phyloP scores from a whole-genome alignment of 2,113 vertebrate genomes.

The Indicator maculatus region DNA sequence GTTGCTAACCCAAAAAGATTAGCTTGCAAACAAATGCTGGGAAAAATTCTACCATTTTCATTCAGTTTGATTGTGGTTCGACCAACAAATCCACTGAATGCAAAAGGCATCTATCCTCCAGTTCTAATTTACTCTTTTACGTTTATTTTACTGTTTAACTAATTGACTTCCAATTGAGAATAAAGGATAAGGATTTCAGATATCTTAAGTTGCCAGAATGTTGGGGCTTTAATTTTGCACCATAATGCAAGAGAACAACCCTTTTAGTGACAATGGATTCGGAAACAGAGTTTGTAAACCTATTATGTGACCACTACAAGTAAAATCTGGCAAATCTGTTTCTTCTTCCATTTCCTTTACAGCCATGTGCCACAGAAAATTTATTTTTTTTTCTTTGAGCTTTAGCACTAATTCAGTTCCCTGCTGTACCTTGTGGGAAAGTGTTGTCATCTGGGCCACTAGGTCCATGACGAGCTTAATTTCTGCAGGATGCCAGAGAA shows the following conservation, averaged over 20 bases:
- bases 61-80: not conserved
- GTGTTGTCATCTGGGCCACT: slow-evolving; percentile 25
- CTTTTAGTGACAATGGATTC: not conserved
- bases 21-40: not conserved
- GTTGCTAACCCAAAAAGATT: not conserved
- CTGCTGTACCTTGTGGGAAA: slow-evolving; percentile 14
- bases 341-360: not conserved
- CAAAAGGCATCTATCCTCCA: not conserved
- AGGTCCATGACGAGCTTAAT: slow-evolving; percentile 35
- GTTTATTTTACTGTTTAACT: not conserved
- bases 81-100: not conserved
- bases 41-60: slow-evolving; percentile 13
- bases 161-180: not conserved
- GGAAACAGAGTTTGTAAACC: not conserved
- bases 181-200: not conserved
- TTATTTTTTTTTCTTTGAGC: not conserved
- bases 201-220: not conserved
- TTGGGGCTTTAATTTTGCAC: not conserved
- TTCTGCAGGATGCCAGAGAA: slow-evolving; percentile 34
- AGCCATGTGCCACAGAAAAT: not conserved
- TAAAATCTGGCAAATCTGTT: slow-evolving; percentile 16
- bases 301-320: not conserved
- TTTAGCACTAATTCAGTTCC: not conserved
- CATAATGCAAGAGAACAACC: not conserved
- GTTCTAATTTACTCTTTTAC: not conserved